A percentile compares a stretch with the other conserved stretches of the same genome.
Evolutionary conservation across 2,888 invertebrate species (phyloP).

Genomic region (Cerastis rubricosa): DNA sequence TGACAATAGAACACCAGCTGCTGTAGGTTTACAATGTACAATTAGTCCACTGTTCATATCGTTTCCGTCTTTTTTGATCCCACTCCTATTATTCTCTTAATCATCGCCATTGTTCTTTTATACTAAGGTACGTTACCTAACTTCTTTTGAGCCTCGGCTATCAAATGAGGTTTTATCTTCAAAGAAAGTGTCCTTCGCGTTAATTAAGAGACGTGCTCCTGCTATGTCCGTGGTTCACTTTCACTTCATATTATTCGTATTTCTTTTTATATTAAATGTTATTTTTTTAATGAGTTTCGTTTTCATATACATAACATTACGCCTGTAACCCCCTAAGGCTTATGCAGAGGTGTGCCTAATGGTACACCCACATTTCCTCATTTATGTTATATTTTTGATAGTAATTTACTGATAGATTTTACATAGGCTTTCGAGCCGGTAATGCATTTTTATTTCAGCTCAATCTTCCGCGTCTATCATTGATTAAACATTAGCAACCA

Average conservation of each 20-base stretch:
- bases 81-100: slow-evolving; percentile 55
- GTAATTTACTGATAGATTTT: slow-evolving; percentile 19
- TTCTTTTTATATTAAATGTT: slow-evolving; percentile 31
- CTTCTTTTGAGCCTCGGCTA: slow-evolving; percentile 47
- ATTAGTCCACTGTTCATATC: slow-evolving; percentile 55
- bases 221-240: slow-evolving; percentile 53
- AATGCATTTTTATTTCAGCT: slow-evolving; percentile 15
- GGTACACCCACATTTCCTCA: neutral
- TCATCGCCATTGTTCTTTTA: slow-evolving; percentile 59
- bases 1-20: slow-evolving; percentile 53
- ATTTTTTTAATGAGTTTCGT: slow-evolving; percentile 33
- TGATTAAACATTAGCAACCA: slow-evolving; percentile 33
- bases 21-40: slow-evolving; percentile 55
- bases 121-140: slow-evolving; percentile 45
- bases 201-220: slow-evolving; percentile 60
- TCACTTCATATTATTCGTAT: slow-evolving; percentile 50
- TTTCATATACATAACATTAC: neutral
- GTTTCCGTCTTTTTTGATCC: slow-evolving; percentile 51
- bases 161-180: slow-evolving; percentile 60
- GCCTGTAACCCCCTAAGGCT: neutral
- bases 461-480: slow-evolving; percentile 24
- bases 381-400: neutral
- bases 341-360: neutral
- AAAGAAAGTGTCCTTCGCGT: slow-evolving; percentile 63
- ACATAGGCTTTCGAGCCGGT: slow-evolving; percentile 24